phyloP scores from a whole-genome alignment of 2,888 invertebrate genomes.

The Dione vanillae region DNA sequence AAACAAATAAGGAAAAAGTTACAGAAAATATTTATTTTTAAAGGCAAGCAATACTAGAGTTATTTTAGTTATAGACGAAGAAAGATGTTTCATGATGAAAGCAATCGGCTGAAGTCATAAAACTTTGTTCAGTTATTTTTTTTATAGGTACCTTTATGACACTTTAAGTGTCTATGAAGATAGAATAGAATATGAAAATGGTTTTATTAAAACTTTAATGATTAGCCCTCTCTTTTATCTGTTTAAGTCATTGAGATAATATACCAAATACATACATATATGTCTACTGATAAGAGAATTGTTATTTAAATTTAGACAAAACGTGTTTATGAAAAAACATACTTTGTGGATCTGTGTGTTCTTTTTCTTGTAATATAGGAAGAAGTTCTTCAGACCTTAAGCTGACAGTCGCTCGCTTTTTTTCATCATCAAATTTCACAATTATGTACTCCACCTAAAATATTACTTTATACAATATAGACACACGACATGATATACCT shows the following conservation, averaged over 20 bases:
- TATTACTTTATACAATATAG: background rate
- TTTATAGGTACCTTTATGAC: too few species aligned
- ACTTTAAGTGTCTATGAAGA: too few species aligned
- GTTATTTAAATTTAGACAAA: background rate
- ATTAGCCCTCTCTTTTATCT: background rate
- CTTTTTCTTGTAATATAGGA: conserved; percentile 91
- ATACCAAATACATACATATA: background rate
- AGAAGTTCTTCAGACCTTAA: conserved; percentile 93
- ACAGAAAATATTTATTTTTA: too few species aligned
- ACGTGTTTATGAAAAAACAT: conserved; percentile 56
- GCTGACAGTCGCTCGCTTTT: conserved; percentile 92
- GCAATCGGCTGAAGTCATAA: too few species aligned
- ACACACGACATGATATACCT: too few species aligned
- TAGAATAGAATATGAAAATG: background rate
- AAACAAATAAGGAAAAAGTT: too few species aligned
- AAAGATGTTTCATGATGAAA: too few species aligned
- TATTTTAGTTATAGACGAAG: too few species aligned
- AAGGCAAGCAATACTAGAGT: too few species aligned
- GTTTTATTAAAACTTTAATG: background rate
- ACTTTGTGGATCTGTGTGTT: conserved; percentile 89
- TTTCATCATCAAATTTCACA: conserved; percentile 95
- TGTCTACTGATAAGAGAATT: background rate
- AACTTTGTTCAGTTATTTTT: too few species aligned
- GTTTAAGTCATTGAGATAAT: background rate
- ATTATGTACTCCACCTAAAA: conserved; percentile 95